Percentiles rank a stretch among this genome's conserved stretches.
phyloP scores from a whole-genome alignment of 2,113 vertebrate species.

The Hippolais icterina region DNA sequence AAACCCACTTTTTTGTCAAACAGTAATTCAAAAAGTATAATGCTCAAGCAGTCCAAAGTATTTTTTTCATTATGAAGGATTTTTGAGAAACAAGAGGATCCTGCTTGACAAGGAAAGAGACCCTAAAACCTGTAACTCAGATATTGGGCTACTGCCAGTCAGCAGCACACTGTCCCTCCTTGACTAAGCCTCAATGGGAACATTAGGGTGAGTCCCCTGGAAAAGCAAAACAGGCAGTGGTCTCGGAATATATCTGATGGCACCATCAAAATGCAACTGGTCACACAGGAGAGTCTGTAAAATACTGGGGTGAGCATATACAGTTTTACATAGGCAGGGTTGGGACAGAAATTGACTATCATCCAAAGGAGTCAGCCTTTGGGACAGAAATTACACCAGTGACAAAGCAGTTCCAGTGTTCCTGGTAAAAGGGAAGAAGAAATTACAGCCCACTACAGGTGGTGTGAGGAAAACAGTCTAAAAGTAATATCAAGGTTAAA shows the following conservation, averaged over 20 bases:
- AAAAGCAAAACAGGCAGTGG: neutral
- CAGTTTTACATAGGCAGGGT: neutral
- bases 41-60: neutral
- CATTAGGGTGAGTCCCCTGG: neutral
- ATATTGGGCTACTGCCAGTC: fast-evolving
- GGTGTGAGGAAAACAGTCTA: neutral
- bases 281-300: neutral
- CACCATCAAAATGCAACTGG: neutral
- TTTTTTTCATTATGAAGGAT: neutral
- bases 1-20: neutral
- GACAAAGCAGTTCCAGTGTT: neutral
- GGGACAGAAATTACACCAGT: neutral
- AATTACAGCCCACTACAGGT: neutral
- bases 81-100: neutral
- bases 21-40: neutral
- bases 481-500: neutral
- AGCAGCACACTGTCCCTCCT: neutral
- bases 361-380: neutral
- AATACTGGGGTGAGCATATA: neutral
- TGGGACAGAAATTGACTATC: neutral
- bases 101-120: neutral
- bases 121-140: neutral
- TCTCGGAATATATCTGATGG: fast-evolving
- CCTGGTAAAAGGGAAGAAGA: neutral
- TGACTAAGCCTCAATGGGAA: neutral